Percentiles rank a stretch among this genome's conserved stretches.
Conservation (phyloP, 2,797 vertebrate species). For the Eulemur mongoz region DNA sequence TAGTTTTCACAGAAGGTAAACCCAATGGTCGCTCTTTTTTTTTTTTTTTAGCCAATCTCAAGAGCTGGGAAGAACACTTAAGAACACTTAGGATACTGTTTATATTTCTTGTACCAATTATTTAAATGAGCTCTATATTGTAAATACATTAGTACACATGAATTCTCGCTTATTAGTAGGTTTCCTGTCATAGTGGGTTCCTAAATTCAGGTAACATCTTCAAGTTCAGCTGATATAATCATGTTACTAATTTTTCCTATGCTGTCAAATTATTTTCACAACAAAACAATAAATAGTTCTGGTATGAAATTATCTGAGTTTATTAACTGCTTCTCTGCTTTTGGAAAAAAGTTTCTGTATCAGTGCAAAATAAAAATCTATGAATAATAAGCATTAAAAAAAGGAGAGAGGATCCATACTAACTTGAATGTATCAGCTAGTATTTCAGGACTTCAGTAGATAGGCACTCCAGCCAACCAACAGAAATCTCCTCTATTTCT, state of each 20-base stretch:
- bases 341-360: constrained; percentile 9
- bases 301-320: constrained; percentile 9
- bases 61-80: not conserved
- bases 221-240: not conserved
- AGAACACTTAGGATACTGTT: not conserved
- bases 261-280: constrained; percentile 15
- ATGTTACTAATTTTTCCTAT: constrained; percentile 7
- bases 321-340: not conserved
- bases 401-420: not conserved
- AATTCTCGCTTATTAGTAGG: constrained; percentile 2
- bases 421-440: constrained; percentile 8
- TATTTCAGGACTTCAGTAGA: not conserved
- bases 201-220: constrained; percentile 27
- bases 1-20: not conserved
- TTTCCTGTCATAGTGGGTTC: not conserved
- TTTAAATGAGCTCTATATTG: constrained; percentile 12
- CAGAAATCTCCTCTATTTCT: not conserved
- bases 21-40: not conserved
- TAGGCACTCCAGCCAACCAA: not conserved
- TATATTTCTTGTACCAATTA: constrained; percentile 21
- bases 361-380: constrained; percentile 11
- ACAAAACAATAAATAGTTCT: not conserved
- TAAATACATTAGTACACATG: not conserved
- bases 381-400: not conserved
- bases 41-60: not conserved